Evolutionary conservation across 2,113 vertebrate genomes (phyloP).

Genomic region (Hymenochirus boettgeri): DNA sequence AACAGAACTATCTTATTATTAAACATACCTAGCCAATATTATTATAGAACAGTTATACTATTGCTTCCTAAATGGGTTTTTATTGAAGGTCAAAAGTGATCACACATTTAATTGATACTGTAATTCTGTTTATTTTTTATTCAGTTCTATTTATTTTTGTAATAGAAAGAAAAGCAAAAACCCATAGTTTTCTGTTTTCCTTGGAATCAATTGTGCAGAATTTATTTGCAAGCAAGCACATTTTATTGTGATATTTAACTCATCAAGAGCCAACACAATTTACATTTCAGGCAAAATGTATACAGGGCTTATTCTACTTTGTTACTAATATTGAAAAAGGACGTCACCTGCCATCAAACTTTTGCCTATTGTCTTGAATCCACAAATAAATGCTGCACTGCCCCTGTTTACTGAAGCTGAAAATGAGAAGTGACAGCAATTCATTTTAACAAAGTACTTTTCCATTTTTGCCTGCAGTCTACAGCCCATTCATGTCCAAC

Average conservation of each 20-base stretch:
- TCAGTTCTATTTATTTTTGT: conserved; percentile 44
- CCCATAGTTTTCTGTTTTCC: conserved; percentile 24
- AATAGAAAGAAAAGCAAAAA: conserved; percentile 38
- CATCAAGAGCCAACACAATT: not conserved
- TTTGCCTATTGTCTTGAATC: conserved; percentile 61
- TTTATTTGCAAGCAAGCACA: conserved; percentile 29
- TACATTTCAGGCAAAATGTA: conserved; percentile 11
- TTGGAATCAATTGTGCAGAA: conserved; percentile 33
- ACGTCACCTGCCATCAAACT: conserved; percentile 55
- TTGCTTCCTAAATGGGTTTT: not conserved
- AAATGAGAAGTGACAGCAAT: conserved; percentile 81
- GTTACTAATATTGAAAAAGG: conserved; percentile 54
- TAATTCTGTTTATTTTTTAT: conserved; percentile 44
- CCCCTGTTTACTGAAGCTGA: conserved; percentile 72
- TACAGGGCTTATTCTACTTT: conserved; percentile 14
- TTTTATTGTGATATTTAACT: conserved; percentile 18
- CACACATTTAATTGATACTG: conserved; percentile 37
- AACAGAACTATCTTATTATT: too few species aligned
- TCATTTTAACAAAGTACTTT: conserved; percentile 70
- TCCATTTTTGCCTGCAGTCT: conserved; percentile 56
- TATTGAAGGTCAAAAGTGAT: conserved; percentile 25
- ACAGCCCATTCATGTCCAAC: conserved; percentile 59
- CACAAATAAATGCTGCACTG: conserved; percentile 64
- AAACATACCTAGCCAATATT: too few species aligned
- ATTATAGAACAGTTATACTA: too few species aligned